phyloP scores from a whole-genome alignment of 2,888 invertebrate species.

The Agriopis leucophaearia region DNA sequence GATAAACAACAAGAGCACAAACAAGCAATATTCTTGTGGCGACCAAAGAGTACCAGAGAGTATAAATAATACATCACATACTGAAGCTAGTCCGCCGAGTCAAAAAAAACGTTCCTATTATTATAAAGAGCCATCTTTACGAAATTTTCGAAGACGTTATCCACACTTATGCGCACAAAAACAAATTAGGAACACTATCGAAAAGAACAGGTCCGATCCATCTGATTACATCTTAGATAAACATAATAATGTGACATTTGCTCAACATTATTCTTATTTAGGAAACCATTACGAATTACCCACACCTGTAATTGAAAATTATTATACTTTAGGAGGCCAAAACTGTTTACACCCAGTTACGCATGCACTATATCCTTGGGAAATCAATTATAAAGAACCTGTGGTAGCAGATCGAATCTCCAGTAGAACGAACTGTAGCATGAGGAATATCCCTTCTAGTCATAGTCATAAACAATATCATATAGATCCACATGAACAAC shows the following conservation, averaged over 20 bases:
- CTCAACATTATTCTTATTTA: not conserved
- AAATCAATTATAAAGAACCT: not conserved
- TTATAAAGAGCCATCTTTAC: slow-evolving; percentile 9
- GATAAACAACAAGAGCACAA: not conserved
- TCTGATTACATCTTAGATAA: not conserved
- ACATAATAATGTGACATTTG: not conserved
- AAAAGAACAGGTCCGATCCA: not conserved
- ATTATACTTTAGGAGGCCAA: not conserved
- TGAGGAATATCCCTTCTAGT: not conserved
- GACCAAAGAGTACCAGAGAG: slow-evolving; percentile 13
- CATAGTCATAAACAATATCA: not conserved
- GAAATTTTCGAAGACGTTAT: slow-evolving; percentile 3
- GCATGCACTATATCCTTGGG: not conserved
- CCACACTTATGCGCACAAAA: not conserved
- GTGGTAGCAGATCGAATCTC: not conserved
- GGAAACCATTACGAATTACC: slow-evolving; percentile 1
- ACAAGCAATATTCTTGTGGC: not conserved
- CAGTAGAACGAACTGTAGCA: not conserved
- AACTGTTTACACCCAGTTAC: not conserved
- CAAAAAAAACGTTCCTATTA: slow-evolving; percentile 5
- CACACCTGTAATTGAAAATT: not conserved
- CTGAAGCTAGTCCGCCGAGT: slow-evolving; percentile 2
- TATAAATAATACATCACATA: not conserved
- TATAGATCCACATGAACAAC: slow-evolving; percentile 1
- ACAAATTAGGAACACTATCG: slow-evolving; percentile 1